Evolutionary conservation across 2,797 vertebrate species (phyloP).

Genomic region (Gila robusta): DNA sequence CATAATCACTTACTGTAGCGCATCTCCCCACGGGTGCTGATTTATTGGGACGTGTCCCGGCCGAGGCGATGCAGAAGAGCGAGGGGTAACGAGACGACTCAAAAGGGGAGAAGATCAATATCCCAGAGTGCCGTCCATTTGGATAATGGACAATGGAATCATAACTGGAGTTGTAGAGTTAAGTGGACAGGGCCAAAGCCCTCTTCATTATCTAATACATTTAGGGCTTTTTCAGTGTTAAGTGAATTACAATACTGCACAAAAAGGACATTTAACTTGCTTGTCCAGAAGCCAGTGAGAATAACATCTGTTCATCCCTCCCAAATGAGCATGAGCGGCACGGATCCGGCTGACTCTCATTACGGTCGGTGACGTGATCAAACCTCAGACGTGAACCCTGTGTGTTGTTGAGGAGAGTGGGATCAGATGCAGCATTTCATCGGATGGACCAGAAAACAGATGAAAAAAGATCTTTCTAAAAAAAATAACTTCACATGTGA

Average conservation of each 20-base stretch:
- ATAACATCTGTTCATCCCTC: constrained; percentile 2
- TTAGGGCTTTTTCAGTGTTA: constrained; percentile 74
- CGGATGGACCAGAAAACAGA: background rate
- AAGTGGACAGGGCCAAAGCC: constrained; percentile 82
- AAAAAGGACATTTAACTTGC: constrained; percentile 59
- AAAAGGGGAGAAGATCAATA: constrained; percentile 89
- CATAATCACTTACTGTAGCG: constrained; percentile 75
- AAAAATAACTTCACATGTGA: background rate
- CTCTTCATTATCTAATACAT: constrained; percentile 84
- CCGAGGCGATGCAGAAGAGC: constrained; percentile 61
- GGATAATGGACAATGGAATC: constrained; percentile 90
- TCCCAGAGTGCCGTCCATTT: constrained; percentile 88
- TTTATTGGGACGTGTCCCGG: constrained; percentile 77
- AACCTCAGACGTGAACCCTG: background rate
- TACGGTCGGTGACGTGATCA: background rate
- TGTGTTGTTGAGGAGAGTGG: background rate
- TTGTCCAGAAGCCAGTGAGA: constrained; percentile 27
- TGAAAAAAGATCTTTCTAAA: background rate
- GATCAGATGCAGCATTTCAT: background rate
- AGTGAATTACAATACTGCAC: constrained; percentile 77
- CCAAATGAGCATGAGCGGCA: background rate
- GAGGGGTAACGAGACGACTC: constrained; percentile 79
- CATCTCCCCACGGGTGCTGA: constrained; percentile 68
- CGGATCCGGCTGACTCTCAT: background rate
- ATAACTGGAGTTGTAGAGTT: constrained; percentile 83